Evolutionary conservation across 2,113 vertebrate genomes (phyloP).

Genomic region (Urocolius indicus): DNA sequence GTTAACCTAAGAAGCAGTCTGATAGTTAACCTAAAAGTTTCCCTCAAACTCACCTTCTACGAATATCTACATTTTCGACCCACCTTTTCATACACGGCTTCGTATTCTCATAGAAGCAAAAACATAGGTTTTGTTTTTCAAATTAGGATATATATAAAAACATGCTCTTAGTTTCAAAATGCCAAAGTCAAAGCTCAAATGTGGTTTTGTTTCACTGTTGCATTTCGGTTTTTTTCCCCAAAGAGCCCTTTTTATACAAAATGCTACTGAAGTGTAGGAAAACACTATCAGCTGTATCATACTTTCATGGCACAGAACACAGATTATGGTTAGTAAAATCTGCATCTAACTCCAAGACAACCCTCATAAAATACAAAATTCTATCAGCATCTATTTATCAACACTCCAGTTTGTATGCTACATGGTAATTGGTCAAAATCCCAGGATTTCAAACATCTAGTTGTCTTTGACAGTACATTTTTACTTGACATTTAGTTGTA

Average conservation of each 20-base stretch:
- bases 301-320: neutral
- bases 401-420: neutral
- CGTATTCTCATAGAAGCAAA: neutral
- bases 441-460: neutral
- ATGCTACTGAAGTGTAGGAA: neutral
- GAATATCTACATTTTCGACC: accelerated
- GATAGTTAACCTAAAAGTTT: neutral
- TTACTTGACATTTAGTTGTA: neutral
- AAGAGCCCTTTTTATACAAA: neutral
- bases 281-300: neutral
- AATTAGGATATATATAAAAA: neutral
- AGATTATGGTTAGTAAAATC: neutral
- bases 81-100: neutral
- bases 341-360: neutral
- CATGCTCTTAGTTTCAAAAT: neutral
- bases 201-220: neutral
- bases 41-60: neutral
- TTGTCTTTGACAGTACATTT: neutral
- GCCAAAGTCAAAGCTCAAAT: neutral
- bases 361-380: neutral
- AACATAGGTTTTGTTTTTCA: neutral
- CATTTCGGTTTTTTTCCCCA: neutral
- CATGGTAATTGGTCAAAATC: neutral
- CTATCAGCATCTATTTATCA: neutral
- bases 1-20: neutral